Percentiles rank a stretch among this genome's conserved stretches.
phyloP scores from a whole-genome alignment of 2,797 vertebrate genomes.

The Mormyrus proboscirostris region DNA sequence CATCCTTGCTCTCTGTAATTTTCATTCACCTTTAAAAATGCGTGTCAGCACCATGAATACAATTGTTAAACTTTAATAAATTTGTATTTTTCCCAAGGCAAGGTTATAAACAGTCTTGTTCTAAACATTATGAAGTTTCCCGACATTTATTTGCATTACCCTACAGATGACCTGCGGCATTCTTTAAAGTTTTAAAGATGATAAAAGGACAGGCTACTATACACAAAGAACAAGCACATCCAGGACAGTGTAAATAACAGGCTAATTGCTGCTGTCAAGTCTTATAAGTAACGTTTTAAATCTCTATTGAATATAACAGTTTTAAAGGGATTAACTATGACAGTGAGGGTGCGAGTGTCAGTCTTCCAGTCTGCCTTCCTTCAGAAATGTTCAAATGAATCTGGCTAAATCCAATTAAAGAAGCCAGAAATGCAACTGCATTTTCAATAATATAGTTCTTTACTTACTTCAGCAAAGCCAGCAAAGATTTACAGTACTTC shows the following conservation, averaged over 20 bases:
- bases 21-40: not conserved
- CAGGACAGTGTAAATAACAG: not conserved
- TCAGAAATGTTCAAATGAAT: slow-evolving; percentile 2
- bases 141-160: slow-evolving; percentile 4
- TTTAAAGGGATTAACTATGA: not conserved
- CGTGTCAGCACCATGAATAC: not conserved
- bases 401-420: slow-evolving; percentile 3
- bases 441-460: slow-evolving; percentile 3
- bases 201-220: not conserved
- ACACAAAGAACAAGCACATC: not conserved
- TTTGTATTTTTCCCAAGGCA: not conserved
- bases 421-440: not conserved
- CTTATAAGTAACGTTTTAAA: not conserved
- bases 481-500: not conserved
- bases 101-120: not conserved
- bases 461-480: not conserved
- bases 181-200: not conserved
- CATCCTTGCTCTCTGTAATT: not conserved
- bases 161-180: not conserved
- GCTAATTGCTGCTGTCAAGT: slow-evolving; percentile 6
- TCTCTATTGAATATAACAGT: not conserved
- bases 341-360: not conserved
- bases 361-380: not conserved
- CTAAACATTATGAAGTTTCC: not conserved
- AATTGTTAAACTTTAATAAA: not conserved